Conservation (phyloP, 2,888 invertebrate species). For the Pyrrhia umbra region DNA sequence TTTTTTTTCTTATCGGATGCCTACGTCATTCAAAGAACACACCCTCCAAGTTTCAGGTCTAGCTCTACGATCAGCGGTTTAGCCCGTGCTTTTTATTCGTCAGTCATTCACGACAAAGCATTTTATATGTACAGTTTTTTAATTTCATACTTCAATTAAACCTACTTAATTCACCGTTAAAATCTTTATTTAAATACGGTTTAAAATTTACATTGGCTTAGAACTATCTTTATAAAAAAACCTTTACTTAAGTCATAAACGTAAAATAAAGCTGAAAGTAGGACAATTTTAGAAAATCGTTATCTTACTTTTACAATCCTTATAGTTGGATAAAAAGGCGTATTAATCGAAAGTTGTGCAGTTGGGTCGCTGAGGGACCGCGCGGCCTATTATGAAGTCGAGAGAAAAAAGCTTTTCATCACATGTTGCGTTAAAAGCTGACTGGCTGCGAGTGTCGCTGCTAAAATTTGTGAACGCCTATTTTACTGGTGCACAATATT, state of each 20-base stretch:
- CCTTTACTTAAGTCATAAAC: neutral
- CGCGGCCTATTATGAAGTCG: slow-evolving; percentile 34
- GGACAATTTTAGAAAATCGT: slow-evolving; percentile 5
- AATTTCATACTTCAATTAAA: too few species aligned
- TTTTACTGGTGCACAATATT: slow-evolving; percentile 51
- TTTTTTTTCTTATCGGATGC: too few species aligned
- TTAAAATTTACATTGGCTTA: neutral
- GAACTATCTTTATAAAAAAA: neutral
- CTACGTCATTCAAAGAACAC: too few species aligned
- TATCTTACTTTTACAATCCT: slow-evolving; percentile 10
- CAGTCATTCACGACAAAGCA: too few species aligned
- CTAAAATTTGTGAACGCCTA: slow-evolving; percentile 48
- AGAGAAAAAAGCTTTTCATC: slow-evolving; percentile 47
- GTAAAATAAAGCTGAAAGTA: slow-evolving; percentile 4
- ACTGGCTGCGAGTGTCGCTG: slow-evolving; percentile 41
- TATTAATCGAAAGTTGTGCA: slow-evolving; percentile 50
- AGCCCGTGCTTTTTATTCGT: too few species aligned
- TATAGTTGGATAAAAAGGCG: slow-evolving; percentile 26
- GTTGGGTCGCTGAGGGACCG: slow-evolving; percentile 30
- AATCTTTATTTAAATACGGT: neutral
- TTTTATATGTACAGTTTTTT: too few species aligned
- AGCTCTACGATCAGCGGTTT: too few species aligned
- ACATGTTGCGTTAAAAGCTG: slow-evolving; percentile 48
- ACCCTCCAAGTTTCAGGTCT: too few species aligned
- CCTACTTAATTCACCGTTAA: neutral